Conservation (phyloP, 2,113 vertebrate genomes). For the Nycticorax nycticorax region DNA sequence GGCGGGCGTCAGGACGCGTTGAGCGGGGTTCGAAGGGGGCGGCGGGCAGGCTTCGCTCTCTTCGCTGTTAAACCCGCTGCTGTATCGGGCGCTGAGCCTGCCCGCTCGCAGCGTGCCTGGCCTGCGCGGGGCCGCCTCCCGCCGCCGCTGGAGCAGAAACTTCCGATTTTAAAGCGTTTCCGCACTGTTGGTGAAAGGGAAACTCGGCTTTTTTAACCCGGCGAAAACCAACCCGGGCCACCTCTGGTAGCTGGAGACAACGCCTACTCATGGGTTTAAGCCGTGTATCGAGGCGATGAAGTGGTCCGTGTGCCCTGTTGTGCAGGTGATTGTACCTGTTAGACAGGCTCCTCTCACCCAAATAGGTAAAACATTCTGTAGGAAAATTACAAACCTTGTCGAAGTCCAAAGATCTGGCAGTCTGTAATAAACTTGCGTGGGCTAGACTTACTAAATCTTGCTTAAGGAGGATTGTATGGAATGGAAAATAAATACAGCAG, state of each 20-base stretch:
- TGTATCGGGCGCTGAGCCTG: rapidly evolving
- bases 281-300: neutral
- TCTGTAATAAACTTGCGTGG: neutral
- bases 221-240: rapidly evolving
- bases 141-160: neutral
- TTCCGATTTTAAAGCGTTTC: neutral
- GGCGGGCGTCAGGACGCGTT: rapidly evolving
- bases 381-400: neutral
- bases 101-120: rapidly evolving
- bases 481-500: neutral
- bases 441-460: neutral
- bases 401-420: neutral
- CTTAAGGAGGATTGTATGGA: neutral
- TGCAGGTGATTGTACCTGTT: neutral
- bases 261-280: neutral
- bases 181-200: neutral
- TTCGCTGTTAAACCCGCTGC: rapidly evolving
- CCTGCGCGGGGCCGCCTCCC: rapidly evolving
- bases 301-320: neutral
- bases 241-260: neutral
- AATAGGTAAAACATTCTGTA: neutral
- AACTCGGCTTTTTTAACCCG: neutral
- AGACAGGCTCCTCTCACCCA: neutral
- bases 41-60: neutral
- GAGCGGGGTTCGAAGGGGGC: neutral